phyloP scores from a whole-genome alignment of 2,888 invertebrate genomes.

The Escarpia spicata region DNA sequence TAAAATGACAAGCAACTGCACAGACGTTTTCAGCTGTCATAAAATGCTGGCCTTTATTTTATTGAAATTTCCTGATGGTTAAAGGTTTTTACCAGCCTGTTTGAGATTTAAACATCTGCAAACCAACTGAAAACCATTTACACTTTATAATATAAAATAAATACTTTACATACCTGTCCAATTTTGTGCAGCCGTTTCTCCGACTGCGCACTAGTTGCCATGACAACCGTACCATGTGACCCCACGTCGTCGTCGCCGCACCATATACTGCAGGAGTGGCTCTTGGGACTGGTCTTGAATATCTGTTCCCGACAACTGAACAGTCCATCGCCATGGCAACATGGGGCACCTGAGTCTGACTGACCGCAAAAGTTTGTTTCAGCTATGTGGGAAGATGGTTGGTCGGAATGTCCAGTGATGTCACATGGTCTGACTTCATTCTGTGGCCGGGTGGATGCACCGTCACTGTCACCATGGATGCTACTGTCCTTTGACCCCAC shows the following conservation, averaged over 20 bases:
- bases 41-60: too few species aligned
- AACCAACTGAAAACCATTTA: background rate
- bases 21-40: too few species aligned
- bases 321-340: background rate
- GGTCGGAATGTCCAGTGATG: background rate
- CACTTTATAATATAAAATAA: background rate
- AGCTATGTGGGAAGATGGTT: background rate
- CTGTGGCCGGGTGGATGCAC: background rate
- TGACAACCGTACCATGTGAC: background rate
- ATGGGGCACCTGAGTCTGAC: background rate
- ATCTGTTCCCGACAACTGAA: background rate
- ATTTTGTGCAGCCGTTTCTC: background rate
- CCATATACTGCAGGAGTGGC: background rate
- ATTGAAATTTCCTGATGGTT: too few species aligned
- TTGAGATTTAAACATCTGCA: too few species aligned
- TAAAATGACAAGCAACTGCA: too few species aligned
- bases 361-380: background rate
- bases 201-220: background rate
- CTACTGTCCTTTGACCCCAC: background rate
- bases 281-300: background rate
- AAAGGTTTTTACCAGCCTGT: too few species aligned
- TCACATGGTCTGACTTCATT: background rate
- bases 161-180: background rate
- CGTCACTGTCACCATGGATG: background rate
- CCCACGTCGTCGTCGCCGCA: background rate